phyloP scores from a whole-genome alignment of 2,888 invertebrate genomes.

The Dascillus cervinus region DNA sequence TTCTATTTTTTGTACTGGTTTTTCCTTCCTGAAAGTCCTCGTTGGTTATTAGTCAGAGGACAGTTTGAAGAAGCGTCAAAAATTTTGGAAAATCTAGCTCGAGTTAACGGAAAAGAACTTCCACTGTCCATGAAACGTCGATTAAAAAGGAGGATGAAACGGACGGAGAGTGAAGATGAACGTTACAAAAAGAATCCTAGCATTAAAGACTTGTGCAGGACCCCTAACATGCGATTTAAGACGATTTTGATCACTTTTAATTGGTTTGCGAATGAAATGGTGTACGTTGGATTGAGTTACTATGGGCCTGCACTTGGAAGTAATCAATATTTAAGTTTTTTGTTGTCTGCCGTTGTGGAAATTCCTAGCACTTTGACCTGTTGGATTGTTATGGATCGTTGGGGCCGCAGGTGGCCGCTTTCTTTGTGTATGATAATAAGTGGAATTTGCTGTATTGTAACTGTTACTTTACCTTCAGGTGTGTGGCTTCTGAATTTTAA shows the following conservation, averaged over 20 bases:
- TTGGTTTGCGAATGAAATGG: constrained; percentile 90
- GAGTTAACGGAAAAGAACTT: constrained; percentile 66
- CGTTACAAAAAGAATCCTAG: constrained; percentile 46
- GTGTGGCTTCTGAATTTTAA: constrained; percentile 80
- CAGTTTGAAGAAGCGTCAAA: constrained; percentile 73
- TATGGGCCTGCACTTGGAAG: constrained; percentile 84
- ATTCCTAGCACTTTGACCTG: constrained; percentile 82
- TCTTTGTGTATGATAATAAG: constrained; percentile 79
- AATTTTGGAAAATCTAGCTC: constrained; percentile 70
- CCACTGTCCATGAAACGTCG: constrained; percentile 66
- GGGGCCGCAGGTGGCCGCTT: constrained; percentile 83
- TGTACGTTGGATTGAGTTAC: constrained; percentile 85
- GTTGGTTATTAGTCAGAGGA: constrained; percentile 51
- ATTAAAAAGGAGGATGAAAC: constrained; percentile 63
- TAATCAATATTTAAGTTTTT: constrained; percentile 83
- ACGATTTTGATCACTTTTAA: constrained; percentile 78
- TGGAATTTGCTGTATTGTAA: constrained; percentile 77
- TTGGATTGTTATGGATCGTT: constrained; percentile 83
- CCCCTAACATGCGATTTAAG: constrained; percentile 84
- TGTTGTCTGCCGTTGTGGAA: constrained; percentile 79
- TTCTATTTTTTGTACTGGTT: constrained; percentile 79
- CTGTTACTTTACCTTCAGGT: constrained; percentile 76
- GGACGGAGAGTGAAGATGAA: constrained; percentile 48
- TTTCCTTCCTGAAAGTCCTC: constrained; percentile 82
- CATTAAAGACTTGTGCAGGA: constrained; percentile 61